These are phyloP conservation scores for Taeniopygia guttata DNA, from an alignment of 2,797 vertebrate genomes.

Conservation along the genomic window DNA sequence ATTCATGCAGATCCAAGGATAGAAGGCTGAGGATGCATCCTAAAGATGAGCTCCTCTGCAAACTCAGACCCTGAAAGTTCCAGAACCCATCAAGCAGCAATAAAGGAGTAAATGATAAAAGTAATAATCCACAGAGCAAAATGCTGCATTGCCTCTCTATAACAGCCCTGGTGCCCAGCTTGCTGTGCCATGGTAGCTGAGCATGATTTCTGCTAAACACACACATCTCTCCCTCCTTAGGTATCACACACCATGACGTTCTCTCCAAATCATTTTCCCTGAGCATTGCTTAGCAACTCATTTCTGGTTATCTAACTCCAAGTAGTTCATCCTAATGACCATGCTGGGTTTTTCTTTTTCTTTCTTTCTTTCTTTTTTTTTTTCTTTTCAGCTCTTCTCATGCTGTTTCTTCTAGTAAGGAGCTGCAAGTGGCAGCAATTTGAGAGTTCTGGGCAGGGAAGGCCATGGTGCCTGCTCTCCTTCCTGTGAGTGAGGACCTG, in stretches of 20 bases:
- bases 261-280: not conserved
- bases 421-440: not conserved
- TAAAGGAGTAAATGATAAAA: not conserved
- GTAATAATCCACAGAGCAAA: not conserved
- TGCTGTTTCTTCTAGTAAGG: not conserved
- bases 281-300: slow-evolving; percentile 10
- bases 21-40: not conserved
- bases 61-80: not conserved
- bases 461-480: not conserved
- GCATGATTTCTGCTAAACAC: not conserved
- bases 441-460: not conserved
- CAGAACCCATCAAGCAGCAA: not conserved
- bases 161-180: not conserved
- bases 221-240: not conserved
- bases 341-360: not conserved
- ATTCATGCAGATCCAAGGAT: not conserved
- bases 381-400: not conserved
- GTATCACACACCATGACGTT: not conserved
- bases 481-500: not conserved
- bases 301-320: not conserved
- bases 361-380: too few relatives aligned
- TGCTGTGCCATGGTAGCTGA: not conserved
- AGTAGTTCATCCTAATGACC: not conserved
- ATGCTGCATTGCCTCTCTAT: not conserved
- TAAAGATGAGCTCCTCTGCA: not conserved